These are phyloP conservation scores for Choristoneura fumiferana DNA, from an alignment of 1,140 invertebrate species.

Conservation along the genomic window DNA sequence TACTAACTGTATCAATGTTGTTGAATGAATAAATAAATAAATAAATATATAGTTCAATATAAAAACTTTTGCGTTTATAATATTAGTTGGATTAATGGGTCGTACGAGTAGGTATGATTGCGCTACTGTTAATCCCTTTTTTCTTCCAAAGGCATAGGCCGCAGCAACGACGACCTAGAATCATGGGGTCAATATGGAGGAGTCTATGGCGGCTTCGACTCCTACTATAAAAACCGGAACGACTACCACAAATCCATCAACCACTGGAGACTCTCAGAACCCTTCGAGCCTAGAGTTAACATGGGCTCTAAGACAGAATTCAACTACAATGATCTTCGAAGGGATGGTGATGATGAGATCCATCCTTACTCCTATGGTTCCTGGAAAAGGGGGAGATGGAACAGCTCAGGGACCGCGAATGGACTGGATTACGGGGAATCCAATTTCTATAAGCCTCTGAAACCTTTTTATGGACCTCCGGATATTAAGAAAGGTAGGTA, in stretches of 20 bases:
- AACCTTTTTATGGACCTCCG: constrained; percentile 22
- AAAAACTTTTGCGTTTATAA: no score
- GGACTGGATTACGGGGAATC: constrained; percentile 38
- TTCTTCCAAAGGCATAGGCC: constrained; percentile 43
- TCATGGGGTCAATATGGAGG: constrained; percentile 69
- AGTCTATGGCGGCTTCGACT: constrained; percentile 51
- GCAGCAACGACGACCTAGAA: constrained; percentile 47
- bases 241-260: constrained; percentile 61
- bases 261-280: constrained; percentile 50
- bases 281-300: constrained; percentile 37
- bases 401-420: constrained; percentile 39
- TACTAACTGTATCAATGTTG: no score
- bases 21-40: no score
- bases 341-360: constrained; percentile 33
- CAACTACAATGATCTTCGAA: constrained; percentile 54
- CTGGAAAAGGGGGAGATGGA: constrained; percentile 56
- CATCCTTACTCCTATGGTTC: constrained; percentile 49
- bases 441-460: constrained; percentile 29
- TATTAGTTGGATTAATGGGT: no score
- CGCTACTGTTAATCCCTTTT: no score
- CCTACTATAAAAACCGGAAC: constrained; percentile 61
- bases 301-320: constrained; percentile 43
- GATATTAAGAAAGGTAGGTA: constrained; percentile 14
- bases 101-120: no score
- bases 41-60: no score